Percentiles rank a stretch among this genome's conserved stretches.
phyloP scores from a whole-genome alignment of 2,113 vertebrate genomes.

The Irena cyanogastra region DNA sequence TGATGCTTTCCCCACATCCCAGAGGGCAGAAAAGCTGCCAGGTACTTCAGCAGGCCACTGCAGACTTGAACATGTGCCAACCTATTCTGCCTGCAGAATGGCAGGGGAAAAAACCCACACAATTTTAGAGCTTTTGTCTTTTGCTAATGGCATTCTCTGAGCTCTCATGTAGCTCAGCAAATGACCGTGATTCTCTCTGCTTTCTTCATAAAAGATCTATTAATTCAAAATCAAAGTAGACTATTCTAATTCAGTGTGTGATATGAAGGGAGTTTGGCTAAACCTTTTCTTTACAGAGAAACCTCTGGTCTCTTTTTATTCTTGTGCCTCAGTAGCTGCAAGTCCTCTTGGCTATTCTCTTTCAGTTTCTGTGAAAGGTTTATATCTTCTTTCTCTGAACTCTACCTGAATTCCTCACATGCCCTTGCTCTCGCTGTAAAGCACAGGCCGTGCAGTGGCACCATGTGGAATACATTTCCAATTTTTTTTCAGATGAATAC shows the following conservation, averaged over 20 bases:
- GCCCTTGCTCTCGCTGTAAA: not conserved
- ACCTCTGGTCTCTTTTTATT: not conserved
- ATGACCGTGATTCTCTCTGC: not conserved
- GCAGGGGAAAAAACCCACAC: not conserved
- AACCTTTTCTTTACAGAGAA: not conserved
- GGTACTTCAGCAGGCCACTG: not conserved
- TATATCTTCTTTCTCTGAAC: not conserved
- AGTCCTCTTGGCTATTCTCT: not conserved
- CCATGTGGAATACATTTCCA: conserved; percentile 5
- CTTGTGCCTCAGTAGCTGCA: not conserved
- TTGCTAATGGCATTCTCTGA: not conserved
- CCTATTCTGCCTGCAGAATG: not conserved
- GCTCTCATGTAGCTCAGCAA: not conserved
- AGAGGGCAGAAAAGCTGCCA: not conserved
- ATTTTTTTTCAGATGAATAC: not conserved
- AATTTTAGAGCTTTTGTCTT: not conserved
- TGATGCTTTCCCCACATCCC: no score
- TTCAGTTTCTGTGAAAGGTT: not conserved
- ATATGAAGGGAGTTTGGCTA: not conserved
- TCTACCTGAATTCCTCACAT: not conserved
- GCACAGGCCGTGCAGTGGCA: not conserved
- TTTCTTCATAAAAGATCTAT: not conserved
- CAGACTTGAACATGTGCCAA: not conserved
- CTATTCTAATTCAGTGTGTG: not conserved
- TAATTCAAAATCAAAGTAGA: not conserved